Base-by-base conservation (phyloP, 1,140 invertebrate genomes). In the Orius laevigatus region DNA sequence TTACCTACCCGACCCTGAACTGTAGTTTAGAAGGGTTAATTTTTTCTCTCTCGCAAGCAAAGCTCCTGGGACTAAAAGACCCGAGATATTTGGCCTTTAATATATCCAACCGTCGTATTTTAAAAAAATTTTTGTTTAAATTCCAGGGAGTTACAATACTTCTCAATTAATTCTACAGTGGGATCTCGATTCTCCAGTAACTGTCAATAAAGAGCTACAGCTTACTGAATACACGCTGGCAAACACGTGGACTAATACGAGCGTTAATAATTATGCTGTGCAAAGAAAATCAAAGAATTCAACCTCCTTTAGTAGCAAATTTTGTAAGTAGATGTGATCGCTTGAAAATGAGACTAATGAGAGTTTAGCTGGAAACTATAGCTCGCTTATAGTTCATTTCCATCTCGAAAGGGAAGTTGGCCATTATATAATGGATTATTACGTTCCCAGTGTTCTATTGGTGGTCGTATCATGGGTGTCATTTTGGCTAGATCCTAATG, bases 401-500 rank as follows among this genome's bases (percentile, higher is more conserved):
- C 77, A 81, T 57, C 60, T 89, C 10, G 73, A 76, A 0, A 70
- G 85, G 20, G 81, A 88, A 66, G 80, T 87, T 55, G 85, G 85
- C 38, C 87, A 86, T 60, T 89, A 90, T 56, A 67, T 91, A 41
- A 84, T 91, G 75, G 86, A 90, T 55, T 90, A 88, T 58, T 91
- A 86, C 55, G 73, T 90, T 49, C 87, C 87, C 1, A 88, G 84
- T 4, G 85, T 89, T 66, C 72, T 90, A 52, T 78, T 91, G 46
- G 86, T 90, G 3, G 78, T 78, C 11, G 83, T 88, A 48, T 89
- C 86, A 0, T 91, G 86, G 85, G 85, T 90, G 11, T 85, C 85
- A 0, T 90, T 90, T 58, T 90, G 85, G 85, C 64, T 90, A 41
- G 85, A 89, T 59, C 78, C 84, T 16, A 85, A 89, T 58, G 84